Evolutionary conservation across 2,888 invertebrate genomes (phyloP).

Genomic region (Rhaphigaster nebulosa): DNA sequence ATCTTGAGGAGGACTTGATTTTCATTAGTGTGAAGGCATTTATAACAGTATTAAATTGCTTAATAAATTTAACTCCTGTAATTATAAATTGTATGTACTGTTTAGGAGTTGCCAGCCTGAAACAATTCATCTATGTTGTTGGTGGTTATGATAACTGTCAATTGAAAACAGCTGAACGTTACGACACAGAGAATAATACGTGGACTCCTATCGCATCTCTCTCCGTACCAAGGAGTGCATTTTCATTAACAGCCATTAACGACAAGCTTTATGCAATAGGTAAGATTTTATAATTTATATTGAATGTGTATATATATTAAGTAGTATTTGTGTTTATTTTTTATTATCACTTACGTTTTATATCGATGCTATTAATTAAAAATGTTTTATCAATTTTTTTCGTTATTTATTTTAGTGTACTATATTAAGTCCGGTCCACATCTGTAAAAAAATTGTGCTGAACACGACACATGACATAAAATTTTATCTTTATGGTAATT

Average conservation of each 20-base stretch:
- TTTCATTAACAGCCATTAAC: conserved; percentile 88
- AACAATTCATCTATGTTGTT: conserved; percentile 91
- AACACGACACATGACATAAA: too few relatives aligned
- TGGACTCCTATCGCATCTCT: conserved; percentile 87
- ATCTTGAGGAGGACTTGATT: too few relatives aligned
- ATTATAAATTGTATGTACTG: conserved; percentile 10
- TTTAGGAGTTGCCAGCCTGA: conserved; percentile 84
- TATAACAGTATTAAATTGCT: background rate
- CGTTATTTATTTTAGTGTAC: too few relatives aligned
- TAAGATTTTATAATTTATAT: conserved; percentile 68
- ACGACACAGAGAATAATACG: conserved; percentile 84
- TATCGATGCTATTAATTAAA: too few relatives aligned
- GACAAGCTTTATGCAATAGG: conserved; percentile 92
- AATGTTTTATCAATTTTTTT: too few relatives aligned
- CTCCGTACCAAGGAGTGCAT: conserved; percentile 85
- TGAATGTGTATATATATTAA: background rate
- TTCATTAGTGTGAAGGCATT: too few relatives aligned
- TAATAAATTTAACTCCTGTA: background rate
- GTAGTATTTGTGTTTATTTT: background rate
- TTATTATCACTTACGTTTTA: background rate
- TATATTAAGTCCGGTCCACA: too few relatives aligned
- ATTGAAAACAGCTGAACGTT: conserved; percentile 86
- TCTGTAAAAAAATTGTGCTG: too few relatives aligned
- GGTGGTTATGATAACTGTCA: conserved; percentile 95
- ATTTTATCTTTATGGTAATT: too few relatives aligned